Conservation (phyloP, 2,797 vertebrate species). For the Liparis tanakae region DNA sequence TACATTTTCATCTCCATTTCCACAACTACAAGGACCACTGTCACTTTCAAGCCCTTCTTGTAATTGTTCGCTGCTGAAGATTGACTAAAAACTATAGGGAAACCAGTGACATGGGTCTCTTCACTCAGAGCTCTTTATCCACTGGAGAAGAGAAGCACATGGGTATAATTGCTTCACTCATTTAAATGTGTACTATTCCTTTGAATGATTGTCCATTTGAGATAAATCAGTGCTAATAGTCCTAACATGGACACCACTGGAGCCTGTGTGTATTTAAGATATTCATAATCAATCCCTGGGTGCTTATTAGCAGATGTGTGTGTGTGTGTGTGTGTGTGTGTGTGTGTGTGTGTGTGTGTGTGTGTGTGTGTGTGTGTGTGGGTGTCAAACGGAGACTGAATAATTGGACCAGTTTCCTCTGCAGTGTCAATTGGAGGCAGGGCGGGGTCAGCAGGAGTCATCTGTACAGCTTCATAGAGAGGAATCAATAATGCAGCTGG, state of each 20-base stretch:
- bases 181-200: constrained; percentile 54
- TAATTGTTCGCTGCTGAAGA: constrained; percentile 37
- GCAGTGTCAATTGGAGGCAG: constrained; percentile 47
- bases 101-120: constrained; percentile 1
- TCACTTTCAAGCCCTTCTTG: neutral
- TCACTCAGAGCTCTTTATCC: constrained; percentile 33
- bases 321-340: too few relatives aligned
- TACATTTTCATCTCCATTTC: neutral
- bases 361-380: too few relatives aligned
- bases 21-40: neutral
- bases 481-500: constrained; percentile 56
- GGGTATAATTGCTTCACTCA: constrained; percentile 30
- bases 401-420: constrained; percentile 63
- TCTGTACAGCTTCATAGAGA: constrained; percentile 43
- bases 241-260: constrained; percentile 42
- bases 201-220: constrained; percentile 48
- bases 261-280: constrained; percentile 62
- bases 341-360: too few relatives aligned
- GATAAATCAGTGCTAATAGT: constrained; percentile 64
- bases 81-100: constrained; percentile 16
- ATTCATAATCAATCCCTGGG: constrained; percentile 68
- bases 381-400: constrained; percentile 66
- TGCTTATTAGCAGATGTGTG: constrained; percentile 72
- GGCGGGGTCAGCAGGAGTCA: constrained; percentile 43
- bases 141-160: neutral